A percentile compares a stretch with the other conserved stretches of the same genome.
Conservation (phyloP, 2,888 invertebrate genomes). For the Acrobasis consociella region DNA sequence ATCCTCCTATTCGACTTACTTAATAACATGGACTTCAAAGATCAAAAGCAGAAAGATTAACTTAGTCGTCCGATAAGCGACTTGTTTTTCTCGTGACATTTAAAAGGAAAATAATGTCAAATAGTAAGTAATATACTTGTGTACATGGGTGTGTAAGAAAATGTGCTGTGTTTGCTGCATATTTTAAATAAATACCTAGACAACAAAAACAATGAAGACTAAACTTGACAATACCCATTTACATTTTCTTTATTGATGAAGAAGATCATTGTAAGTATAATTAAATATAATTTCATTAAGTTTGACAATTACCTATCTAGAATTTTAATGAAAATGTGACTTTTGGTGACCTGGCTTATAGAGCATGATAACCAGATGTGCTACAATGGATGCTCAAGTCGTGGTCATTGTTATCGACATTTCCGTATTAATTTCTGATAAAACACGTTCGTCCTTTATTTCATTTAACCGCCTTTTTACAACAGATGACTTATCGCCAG, state of each 20-base stretch:
- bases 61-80: background rate
- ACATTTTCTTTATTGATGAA: background rate
- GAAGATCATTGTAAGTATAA: background rate
- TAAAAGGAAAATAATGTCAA: slow-evolving; percentile 9
- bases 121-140: background rate
- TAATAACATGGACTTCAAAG: background rate
- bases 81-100: slow-evolving; percentile 8
- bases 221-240: background rate
- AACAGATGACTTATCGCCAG: slow-evolving; percentile 5
- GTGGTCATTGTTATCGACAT: background rate
- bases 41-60: slow-evolving; percentile 1
- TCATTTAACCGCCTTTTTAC: slow-evolving; percentile 1
- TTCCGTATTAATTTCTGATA: slow-evolving; percentile 20
- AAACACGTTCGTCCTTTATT: slow-evolving; percentile 5
- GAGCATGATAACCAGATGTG: background rate
- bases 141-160: background rate
- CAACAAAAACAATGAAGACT: slow-evolving; percentile 4
- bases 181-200: slow-evolving; percentile 9
- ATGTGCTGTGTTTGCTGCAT: background rate
- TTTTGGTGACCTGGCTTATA: background rate
- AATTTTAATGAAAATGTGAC: background rate
- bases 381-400: background rate
- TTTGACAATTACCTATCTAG: no score
- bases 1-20: background rate
- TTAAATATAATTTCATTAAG: no score